Percentiles rank a stretch among this genome's conserved stretches.
These are phyloP conservation scores for Falco rusticolus DNA, from an alignment of 2,797 vertebrate species.

Conservation along the genomic window DNA sequence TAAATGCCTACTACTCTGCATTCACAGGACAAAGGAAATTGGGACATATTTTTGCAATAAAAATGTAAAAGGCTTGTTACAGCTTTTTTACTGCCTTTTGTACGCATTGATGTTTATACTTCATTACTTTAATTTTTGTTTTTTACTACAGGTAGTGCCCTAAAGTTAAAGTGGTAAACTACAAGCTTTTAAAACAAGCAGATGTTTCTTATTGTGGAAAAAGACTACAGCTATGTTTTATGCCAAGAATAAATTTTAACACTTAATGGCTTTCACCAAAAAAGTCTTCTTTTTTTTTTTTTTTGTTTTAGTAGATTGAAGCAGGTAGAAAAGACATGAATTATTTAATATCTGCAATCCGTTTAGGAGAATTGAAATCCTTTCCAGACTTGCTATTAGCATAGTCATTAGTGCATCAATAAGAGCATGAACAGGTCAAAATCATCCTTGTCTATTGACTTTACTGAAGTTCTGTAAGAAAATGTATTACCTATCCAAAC, in stretches of 20 bases:
- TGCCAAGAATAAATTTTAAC: conserved; percentile 39
- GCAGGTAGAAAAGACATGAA: not conserved
- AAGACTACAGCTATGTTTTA: conserved; percentile 7
- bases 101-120: conserved; percentile 49
- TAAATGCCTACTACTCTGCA: not conserved
- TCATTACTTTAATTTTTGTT: conserved; percentile 60
- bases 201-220: conserved; percentile 26
- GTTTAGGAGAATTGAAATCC: not conserved
- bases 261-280: conserved; percentile 29
- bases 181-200: conserved; percentile 52
- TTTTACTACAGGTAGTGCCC: conserved; percentile 37
- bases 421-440: not conserved
- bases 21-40: not conserved
- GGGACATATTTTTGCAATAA: conserved; percentile 33
- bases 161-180: conserved; percentile 44
- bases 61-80: conserved; percentile 51
- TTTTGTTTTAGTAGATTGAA: not conserved
- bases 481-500: not conserved
- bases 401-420: not conserved
- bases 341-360: not conserved
- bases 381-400: not conserved
- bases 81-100: conserved; percentile 59
- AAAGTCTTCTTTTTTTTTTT: not conserved
- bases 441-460: not conserved
- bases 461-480: not conserved